phyloP scores from a whole-genome alignment of 2,797 vertebrate genomes.

The Pangasius djambal region DNA sequence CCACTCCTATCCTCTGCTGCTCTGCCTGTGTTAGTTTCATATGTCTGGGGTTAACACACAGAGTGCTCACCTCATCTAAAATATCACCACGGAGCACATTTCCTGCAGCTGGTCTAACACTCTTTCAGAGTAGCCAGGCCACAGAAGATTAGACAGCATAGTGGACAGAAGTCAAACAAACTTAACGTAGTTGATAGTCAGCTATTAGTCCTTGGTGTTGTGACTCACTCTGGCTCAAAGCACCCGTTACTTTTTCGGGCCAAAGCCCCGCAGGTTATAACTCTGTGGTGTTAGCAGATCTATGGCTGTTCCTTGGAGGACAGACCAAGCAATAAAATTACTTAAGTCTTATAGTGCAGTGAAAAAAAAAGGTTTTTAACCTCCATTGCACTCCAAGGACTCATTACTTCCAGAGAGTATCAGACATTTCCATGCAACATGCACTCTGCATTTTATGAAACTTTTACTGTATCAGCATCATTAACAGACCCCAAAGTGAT shows the following conservation, averaged over 20 bases:
- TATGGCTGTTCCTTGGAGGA: conserved; percentile 30
- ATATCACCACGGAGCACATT: not conserved
- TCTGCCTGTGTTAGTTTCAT: not conserved
- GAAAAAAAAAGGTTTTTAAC: conserved; percentile 32
- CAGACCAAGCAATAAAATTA: conserved; percentile 40
- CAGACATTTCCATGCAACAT: conserved; percentile 34
- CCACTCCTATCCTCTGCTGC: conserved; percentile 13
- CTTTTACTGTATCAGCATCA: conserved; percentile 9
- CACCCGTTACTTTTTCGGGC: conserved; percentile 10
- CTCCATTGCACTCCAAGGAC: conserved; percentile 44
- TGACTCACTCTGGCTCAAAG: conserved; percentile 26
- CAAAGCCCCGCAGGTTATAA: conserved; percentile 33
- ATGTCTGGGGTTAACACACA: conserved; percentile 4
- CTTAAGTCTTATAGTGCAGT: conserved; percentile 36
- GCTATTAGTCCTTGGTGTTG: conserved; percentile 20
- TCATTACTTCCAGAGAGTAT: conserved; percentile 32
- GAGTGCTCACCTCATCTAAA: not conserved
- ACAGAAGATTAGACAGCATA: not conserved
- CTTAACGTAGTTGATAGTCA: conserved; percentile 3
- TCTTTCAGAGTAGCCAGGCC: conserved; percentile 1
- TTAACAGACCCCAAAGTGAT: conserved; percentile 26
- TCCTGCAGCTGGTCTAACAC: conserved; percentile 1
- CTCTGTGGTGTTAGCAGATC: conserved; percentile 41
- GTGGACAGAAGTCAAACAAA: conserved; percentile 32
- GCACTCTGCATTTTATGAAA: conserved; percentile 26